Conservation (phyloP, 2,888 invertebrate genomes). For the Ommatoiulus sabulosus region DNA sequence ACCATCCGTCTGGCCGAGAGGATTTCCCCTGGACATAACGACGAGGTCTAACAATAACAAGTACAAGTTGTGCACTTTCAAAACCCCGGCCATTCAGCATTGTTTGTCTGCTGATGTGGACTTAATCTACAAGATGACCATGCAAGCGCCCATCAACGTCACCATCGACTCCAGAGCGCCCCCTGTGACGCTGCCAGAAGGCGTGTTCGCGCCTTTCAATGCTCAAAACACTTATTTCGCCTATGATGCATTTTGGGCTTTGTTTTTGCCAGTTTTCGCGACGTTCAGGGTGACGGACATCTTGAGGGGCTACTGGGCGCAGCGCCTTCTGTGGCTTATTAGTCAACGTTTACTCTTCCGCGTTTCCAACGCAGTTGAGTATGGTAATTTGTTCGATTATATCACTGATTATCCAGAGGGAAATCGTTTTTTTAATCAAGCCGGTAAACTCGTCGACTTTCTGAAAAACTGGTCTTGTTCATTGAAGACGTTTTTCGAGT, state of each 20-base stretch:
- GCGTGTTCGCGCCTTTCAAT: slow-evolving; percentile 54
- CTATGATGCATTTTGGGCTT: too few species aligned
- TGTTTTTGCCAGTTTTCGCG: too few species aligned
- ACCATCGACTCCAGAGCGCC: slow-evolving; percentile 56
- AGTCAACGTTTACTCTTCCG: slow-evolving; percentile 49
- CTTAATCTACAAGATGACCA: slow-evolving; percentile 50
- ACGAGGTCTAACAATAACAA: background rate
- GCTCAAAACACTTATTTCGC: too few species aligned
- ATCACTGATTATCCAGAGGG: slow-evolving; percentile 49
- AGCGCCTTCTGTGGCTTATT: slow-evolving; percentile 55
- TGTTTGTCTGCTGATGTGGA: slow-evolving; percentile 52
- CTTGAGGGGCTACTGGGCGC: slow-evolving; percentile 58
- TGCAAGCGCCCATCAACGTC: slow-evolving; percentile 41
- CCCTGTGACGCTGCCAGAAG: slow-evolving; percentile 56
- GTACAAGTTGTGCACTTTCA: slow-evolving; percentile 50
- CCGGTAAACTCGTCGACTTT: background rate
- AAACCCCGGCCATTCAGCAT: slow-evolving; percentile 51
- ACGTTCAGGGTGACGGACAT: slow-evolving; percentile 55
- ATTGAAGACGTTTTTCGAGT: slow-evolving; percentile 32
- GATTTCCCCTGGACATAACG: slow-evolving; percentile 47
- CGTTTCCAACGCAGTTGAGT: background rate
- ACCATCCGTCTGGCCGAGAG: slow-evolving; percentile 56
- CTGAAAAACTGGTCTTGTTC: slow-evolving; percentile 45
- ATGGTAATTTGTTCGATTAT: slow-evolving; percentile 50
- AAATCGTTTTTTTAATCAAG: slow-evolving; percentile 20